Evolutionary conservation across 2,888 invertebrate genomes (phyloP), one percentile per base, ranked within the genome.

Genomic region (Meliscaeva auricollis): DNA sequence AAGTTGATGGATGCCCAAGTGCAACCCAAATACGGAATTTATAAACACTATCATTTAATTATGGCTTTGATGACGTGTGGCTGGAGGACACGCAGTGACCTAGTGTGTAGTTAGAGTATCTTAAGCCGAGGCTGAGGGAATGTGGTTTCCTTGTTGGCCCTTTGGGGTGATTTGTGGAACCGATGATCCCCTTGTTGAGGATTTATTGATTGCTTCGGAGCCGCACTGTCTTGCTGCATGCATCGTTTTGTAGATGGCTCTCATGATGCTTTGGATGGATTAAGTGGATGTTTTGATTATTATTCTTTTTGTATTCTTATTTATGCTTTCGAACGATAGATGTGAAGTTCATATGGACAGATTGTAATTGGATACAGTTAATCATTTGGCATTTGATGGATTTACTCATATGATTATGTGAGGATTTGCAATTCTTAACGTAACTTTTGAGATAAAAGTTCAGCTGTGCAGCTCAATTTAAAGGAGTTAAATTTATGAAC

Each of bases 31-130:
- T 83, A 78, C 69, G 69, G 81, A 81, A 81, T 85, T 85, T 81
- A 85, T 69, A 85, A 85, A 76, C 73, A 46, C 76, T 77, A 85
- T 77, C 81, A 77, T 76, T 85, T 85, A 81, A 85, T 81, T 80
- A 81, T 74, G 62, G 69, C 69, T 72, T 20, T 69, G 85, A 85
- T 81, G 78, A 78, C 69, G 81, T 85, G 52, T 85, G 52, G 56
- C 85, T 73, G 54, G 56, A 77, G 76, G 85, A 85, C 76, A 81
- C 73, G 48, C 11, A 62, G 15, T 81, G 85, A 85, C 85, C 85
- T 76, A 85, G 76, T 81, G 69, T 69, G 30, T 58, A 20, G 64
- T 73, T 68, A 30, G 69, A 15, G 13, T 79, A 54, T n/a, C n/a
- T n/a, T n/a, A n/a, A n/a, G n/a, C n/a, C n/a, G n/a, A n/a, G n/a